phyloP scores from a whole-genome alignment of 2,113 vertebrate species.

The Indri indri region DNA sequence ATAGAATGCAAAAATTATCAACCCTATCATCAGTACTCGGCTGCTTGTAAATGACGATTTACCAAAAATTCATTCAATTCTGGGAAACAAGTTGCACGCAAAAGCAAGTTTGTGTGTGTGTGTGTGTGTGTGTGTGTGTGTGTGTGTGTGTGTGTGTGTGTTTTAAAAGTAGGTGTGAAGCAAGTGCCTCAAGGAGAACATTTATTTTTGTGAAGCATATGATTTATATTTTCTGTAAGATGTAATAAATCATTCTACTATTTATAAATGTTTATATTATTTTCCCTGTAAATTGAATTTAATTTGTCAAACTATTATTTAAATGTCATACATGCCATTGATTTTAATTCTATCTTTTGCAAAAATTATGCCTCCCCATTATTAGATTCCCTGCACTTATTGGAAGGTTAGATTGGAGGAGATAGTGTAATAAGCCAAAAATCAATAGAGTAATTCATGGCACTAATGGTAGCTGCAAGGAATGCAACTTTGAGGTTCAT shows the following conservation, averaged over 20 bases:
- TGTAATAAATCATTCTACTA: neutral
- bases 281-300: neutral
- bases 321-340: neutral
- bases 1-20: slow-evolving; percentile 37
- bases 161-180: neutral
- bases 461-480: neutral
- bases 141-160: neutral
- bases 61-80: slow-evolving; percentile 40
- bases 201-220: neutral
- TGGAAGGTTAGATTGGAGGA: neutral
- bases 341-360: neutral
- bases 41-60: slow-evolving; percentile 6
- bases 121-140: neutral
- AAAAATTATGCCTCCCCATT: neutral
- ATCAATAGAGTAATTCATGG: neutral
- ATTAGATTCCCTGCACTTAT: neutral
- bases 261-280: neutral
- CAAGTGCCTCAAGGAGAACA: neutral
- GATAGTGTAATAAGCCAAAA: neutral
- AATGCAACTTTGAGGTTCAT: neutral
- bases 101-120: neutral
- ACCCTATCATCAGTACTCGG: slow-evolving; percentile 7
- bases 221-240: neutral
- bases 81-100: slow-evolving; percentile 18
- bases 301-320: neutral